Conservation (phyloP, 2,113 vertebrate genomes). For the Salvelinus sp. region DNA sequence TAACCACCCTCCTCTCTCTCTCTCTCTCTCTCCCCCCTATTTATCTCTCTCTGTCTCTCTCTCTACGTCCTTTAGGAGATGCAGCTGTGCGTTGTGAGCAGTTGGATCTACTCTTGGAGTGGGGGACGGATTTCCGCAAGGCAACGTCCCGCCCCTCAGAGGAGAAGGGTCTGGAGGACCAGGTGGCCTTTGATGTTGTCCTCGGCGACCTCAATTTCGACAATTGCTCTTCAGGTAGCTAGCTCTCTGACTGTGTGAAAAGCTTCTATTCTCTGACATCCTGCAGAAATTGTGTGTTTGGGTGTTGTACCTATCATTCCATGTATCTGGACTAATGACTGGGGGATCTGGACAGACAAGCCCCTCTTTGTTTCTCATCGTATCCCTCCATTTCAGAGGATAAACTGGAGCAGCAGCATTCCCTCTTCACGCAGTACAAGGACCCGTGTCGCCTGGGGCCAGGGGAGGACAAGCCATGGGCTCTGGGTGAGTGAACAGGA, state of each 20-base stretch:
- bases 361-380: not conserved
- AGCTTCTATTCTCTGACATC: not conserved
- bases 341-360: too few species aligned
- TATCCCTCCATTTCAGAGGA: constrained; percentile 88
- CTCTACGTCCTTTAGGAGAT: constrained; percentile 75
- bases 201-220: constrained; percentile 98
- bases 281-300: not conserved
- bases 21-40: constrained; percentile 11
- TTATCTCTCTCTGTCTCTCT: constrained; percentile 4
- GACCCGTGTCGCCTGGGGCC: constrained; percentile 95
- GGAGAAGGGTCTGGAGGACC: constrained; percentile 91
- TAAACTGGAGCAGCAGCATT: constrained; percentile 97
- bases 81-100: constrained; percentile 92
- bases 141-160: constrained; percentile 83
- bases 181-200: constrained; percentile 94
- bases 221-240: constrained; percentile 91
- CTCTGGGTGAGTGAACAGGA: constrained; percentile 83
- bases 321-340: not conserved
- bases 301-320: not conserved
- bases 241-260: not conserved
- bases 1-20: not conserved
- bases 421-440: constrained; percentile 95
- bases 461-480: constrained; percentile 97
- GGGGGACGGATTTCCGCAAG: constrained; percentile 93
- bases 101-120: constrained; percentile 91